Conservation (phyloP, 1,140 invertebrate genomes). For the Cydia strobilella region DNA sequence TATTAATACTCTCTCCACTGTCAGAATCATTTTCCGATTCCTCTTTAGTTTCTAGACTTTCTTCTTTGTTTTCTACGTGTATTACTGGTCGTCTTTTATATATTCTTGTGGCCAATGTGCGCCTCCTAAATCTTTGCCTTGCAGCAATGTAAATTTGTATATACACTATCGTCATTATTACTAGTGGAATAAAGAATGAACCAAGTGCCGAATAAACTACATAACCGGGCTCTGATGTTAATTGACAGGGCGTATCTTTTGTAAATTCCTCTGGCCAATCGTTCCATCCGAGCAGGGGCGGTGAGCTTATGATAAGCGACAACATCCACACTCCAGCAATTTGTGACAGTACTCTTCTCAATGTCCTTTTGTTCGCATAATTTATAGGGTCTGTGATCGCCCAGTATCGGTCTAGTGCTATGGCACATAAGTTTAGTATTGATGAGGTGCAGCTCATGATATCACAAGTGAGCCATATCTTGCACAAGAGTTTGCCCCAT, state of each 20-base stretch:
- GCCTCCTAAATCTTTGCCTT: conserved; percentile 85
- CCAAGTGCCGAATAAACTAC: conserved; percentile 95
- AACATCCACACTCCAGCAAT: conserved; percentile 95
- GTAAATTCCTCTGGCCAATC: conserved; percentile 92
- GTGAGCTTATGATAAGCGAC: conserved; percentile 93
- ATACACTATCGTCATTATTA: conserved; percentile 97
- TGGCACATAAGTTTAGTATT: conserved; percentile 96
- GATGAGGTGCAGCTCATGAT: conserved; percentile 97
- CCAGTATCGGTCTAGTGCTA: conserved; percentile 94
- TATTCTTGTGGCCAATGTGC: conserved; percentile 86
- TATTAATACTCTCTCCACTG: conserved; percentile 46
- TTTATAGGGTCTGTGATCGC: conserved; percentile 98
- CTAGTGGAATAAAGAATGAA: conserved; percentile 95
- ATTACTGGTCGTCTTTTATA: conserved; percentile 75
- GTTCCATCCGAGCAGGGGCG: conserved; percentile 96
- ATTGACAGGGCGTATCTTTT: conserved; percentile 83
- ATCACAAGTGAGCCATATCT: conserved; percentile 97
- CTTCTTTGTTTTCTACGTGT: conserved; percentile 41
- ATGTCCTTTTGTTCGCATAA: conserved; percentile 95
- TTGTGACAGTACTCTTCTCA: conserved; percentile 91
- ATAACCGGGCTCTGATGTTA: conserved; percentile 90
- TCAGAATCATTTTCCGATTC: conserved; percentile 65
- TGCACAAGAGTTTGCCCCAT: conserved; percentile 92
- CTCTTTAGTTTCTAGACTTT: conserved; percentile 62
- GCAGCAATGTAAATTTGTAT: conserved; percentile 94